Conservation (phyloP, 2,113 vertebrate genomes). For the Cyanoramphus novaezelandiae region DNA sequence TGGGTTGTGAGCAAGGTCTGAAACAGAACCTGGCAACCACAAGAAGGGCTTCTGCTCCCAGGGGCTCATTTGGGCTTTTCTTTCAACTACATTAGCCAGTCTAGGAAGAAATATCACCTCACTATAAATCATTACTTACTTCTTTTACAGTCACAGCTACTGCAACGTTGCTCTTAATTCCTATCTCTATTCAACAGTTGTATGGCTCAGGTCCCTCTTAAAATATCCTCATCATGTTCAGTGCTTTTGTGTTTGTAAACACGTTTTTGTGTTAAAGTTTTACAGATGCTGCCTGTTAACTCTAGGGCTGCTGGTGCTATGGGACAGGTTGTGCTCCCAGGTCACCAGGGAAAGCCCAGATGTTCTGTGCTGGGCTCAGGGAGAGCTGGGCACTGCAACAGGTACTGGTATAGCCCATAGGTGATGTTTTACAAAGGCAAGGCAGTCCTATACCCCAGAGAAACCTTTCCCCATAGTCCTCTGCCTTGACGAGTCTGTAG, state of each 20-base stretch:
- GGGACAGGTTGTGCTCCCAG: neutral
- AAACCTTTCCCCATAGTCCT: neutral
- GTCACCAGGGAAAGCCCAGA: neutral
- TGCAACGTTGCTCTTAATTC: neutral
- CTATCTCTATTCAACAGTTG: neutral
- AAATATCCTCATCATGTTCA: rapidly evolving
- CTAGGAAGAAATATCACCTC: neutral
- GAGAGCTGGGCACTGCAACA: neutral
- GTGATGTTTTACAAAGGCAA: neutral
- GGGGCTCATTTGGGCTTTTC: neutral
- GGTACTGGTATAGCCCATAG: neutral
- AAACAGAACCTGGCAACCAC: neutral
- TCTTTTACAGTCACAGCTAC: neutral
- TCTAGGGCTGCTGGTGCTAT: neutral
- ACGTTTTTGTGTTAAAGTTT: neutral
- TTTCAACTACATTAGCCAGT: neutral
- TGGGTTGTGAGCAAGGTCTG: neutral
- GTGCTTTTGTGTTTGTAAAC: neutral
- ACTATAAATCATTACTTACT: neutral
- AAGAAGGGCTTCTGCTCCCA: neutral
- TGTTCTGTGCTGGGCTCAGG: neutral
- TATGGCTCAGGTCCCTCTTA: neutral
- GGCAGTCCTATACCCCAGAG: neutral
- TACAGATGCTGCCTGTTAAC: neutral
- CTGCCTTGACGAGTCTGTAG: neutral